A percentile compares a stretch with the other conserved stretches of the same genome.
These are phyloP conservation scores for Cheilosia scutellata DNA, from an alignment of 2,888 invertebrate species.

Conservation along the genomic window DNA sequence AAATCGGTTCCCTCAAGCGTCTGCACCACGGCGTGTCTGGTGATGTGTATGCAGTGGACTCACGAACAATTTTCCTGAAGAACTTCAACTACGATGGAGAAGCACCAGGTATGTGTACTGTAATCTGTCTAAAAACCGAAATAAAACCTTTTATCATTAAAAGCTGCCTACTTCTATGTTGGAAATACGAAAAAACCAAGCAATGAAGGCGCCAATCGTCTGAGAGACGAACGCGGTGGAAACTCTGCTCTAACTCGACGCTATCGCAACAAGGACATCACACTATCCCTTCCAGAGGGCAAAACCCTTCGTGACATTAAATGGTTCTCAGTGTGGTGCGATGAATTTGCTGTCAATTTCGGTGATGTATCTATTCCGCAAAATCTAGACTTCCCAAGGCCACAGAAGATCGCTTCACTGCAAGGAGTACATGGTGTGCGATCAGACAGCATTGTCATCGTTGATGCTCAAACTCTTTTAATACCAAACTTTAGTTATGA, in stretches of 20 bases:
- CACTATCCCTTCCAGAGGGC: conserved; percentile 94
- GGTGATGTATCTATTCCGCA: conserved; percentile 93
- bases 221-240: conserved; percentile 94
- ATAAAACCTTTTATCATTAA: neutral
- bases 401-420: conserved; percentile 91
- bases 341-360: conserved; percentile 95
- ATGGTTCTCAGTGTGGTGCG: conserved; percentile 97
- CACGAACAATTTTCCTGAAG: conserved; percentile 93
- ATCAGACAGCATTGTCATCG: conserved; percentile 94
- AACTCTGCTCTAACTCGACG: conserved; percentile 89
- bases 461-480: conserved; percentile 96
- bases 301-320: conserved; percentile 92
- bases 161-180: conserved; percentile 96
- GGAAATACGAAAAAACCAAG: conserved; percentile 89
- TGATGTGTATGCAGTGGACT: conserved; percentile 94
- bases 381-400: conserved; percentile 91
- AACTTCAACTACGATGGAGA: conserved; percentile 96
- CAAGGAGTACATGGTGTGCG: conserved; percentile 93
- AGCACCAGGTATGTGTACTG: conserved; percentile 89
- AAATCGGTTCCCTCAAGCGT: conserved; percentile 90
- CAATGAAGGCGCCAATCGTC: conserved; percentile 88
- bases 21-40: conserved; percentile 94
- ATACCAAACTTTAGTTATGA: conserved; percentile 96
- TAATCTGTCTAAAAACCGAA: neutral
- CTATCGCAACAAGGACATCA: conserved; percentile 92